A percentile compares a stretch with the other conserved stretches of the same genome.
These are phyloP conservation scores for Sylvia borin DNA, from an alignment of 2,797 vertebrate species.

Conservation along the genomic window DNA sequence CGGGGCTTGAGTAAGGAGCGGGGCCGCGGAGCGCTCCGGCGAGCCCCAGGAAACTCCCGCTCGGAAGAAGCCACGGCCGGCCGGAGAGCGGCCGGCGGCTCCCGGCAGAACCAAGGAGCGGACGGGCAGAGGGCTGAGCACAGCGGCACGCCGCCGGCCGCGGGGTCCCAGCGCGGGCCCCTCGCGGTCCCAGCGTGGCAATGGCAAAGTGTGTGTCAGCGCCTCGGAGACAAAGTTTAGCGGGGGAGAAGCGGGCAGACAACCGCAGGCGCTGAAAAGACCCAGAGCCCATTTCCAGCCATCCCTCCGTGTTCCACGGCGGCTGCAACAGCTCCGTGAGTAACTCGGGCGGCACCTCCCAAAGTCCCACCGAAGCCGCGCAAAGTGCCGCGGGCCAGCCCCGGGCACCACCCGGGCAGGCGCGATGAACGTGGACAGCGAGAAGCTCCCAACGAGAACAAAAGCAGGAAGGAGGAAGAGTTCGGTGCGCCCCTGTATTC, in stretches of 20 bases:
- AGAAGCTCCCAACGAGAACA: neutral
- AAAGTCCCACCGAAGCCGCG: neutral
- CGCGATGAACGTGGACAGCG: neutral
- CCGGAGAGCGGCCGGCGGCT: neutral
- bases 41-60: neutral
- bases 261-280: neutral
- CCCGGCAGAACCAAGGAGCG: neutral
- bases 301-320: neutral
- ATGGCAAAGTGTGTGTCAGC: neutral
- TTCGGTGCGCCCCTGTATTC: neutral
- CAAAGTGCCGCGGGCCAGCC: neutral
- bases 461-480: neutral
- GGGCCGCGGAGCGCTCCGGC: neutral
- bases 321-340: constrained; percentile 6
- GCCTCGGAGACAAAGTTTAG: neutral
- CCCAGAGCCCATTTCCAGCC: neutral
- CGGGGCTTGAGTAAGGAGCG: neutral
- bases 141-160: neutral
- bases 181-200: neutral
- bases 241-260: neutral
- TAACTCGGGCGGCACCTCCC: neutral
- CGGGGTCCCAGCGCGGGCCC: neutral
- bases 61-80: neutral
- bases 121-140: neutral
- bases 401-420: neutral